A percentile compares a stretch with the other conserved stretches of the same genome.
Evolutionary conservation across 2,797 vertebrate genomes (phyloP).

Genomic region (Trachurus trachurus): DNA sequence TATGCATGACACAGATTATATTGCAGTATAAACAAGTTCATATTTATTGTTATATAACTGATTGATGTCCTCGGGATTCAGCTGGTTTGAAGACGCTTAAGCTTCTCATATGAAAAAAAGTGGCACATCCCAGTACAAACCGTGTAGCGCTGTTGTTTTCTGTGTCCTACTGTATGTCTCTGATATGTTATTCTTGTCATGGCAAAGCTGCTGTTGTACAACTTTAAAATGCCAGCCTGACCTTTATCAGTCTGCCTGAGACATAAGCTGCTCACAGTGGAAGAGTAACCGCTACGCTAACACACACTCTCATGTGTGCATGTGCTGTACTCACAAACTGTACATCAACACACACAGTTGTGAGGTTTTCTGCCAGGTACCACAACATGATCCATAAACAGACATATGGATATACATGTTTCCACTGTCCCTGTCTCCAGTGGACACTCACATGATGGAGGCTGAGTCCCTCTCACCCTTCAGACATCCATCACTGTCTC

Average conservation of each 20-base stretch:
- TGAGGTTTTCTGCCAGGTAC: constrained; percentile 6
- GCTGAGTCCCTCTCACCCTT: constrained; percentile 5
- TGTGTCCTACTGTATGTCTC: constrained; percentile 15
- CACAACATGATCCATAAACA: not conserved
- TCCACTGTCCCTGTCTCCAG: not conserved
- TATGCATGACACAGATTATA: not conserved
- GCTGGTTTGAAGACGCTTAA: not conserved
- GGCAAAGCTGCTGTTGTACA: constrained; percentile 43
- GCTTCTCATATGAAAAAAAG: constrained; percentile 12
- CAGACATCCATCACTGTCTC: constrained; percentile 59
- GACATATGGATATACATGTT: not conserved
- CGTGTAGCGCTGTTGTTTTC: constrained; percentile 5
- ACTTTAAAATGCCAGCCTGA: constrained; percentile 76
- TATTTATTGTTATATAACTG: not conserved
- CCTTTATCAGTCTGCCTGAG: constrained; percentile 65
- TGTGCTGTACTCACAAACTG: constrained; percentile 17
- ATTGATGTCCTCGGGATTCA: not conserved
- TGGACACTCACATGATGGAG: constrained; percentile 11
- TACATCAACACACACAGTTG: not conserved
- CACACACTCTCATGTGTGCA: constrained; percentile 11
- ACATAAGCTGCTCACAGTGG: constrained; percentile 44
- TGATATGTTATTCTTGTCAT: constrained; percentile 34
- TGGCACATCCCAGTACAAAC: not conserved
- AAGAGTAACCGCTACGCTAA: constrained; percentile 16
- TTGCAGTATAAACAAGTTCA: not conserved